phyloP scores from a whole-genome alignment of 2,797 vertebrate species.

The Lycodopsis pacificus region DNA sequence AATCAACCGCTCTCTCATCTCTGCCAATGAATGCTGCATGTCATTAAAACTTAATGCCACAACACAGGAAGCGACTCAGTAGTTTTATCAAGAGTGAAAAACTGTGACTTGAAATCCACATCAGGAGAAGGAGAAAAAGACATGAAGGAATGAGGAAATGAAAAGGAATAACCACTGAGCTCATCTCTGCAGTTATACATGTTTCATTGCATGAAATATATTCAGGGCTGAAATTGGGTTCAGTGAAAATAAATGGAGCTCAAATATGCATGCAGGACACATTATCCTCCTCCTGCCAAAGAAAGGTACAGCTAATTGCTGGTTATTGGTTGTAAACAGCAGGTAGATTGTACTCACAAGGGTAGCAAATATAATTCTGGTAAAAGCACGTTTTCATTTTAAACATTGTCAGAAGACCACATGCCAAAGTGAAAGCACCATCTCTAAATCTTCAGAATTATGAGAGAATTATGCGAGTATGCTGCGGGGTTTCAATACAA shows the following conservation, averaged over 20 bases:
- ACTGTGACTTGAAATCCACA: constrained; percentile 60
- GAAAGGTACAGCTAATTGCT: constrained; percentile 31
- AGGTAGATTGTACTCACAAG: constrained; percentile 12
- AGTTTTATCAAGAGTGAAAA: constrained; percentile 66
- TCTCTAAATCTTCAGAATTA: constrained; percentile 24
- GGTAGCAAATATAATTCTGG: constrained; percentile 5
- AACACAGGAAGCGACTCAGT: constrained; percentile 63
- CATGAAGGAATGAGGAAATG: constrained; percentile 52
- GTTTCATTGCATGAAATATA: constrained; percentile 56
- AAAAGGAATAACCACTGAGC: constrained; percentile 55
- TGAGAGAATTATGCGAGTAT: constrained; percentile 3
- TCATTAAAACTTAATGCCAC: constrained; percentile 76
- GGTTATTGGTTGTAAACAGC: constrained; percentile 47
- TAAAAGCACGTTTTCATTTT: constrained; percentile 21
- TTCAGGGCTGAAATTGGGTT: constrained; percentile 51
- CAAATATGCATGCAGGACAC: neutral
- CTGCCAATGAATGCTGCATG: constrained; percentile 71
- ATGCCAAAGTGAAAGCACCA: neutral
- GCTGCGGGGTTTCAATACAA: constrained; percentile 1
- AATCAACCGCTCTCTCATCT: constrained; percentile 70
- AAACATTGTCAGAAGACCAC: neutral
- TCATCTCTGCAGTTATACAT: constrained; percentile 45
- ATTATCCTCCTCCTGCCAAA: constrained; percentile 17
- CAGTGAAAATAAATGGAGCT: constrained; percentile 29
- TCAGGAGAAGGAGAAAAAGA: constrained; percentile 34